A percentile compares a stretch with the other conserved stretches of the same genome.
Conservation (phyloP, 2,113 vertebrate species). For the Sprattus sprattus region DNA sequence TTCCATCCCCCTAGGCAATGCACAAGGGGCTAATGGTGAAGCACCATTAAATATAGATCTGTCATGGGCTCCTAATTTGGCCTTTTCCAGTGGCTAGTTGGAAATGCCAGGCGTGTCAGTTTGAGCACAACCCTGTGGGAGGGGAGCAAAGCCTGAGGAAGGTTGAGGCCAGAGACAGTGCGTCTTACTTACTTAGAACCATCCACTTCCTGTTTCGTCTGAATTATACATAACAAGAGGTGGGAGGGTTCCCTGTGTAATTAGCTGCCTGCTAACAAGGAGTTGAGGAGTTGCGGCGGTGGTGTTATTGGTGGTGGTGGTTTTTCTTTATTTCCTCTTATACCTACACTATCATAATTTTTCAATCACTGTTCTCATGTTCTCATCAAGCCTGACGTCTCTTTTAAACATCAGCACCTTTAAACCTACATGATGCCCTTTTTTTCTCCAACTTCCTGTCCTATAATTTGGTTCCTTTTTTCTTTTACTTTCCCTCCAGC, state of each 20-base stretch:
- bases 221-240: slow-evolving; percentile 70
- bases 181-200: slow-evolving; percentile 65
- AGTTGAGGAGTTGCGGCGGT: slow-evolving; percentile 38
- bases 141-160: slow-evolving; percentile 47
- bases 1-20: background rate
- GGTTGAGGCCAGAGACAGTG: slow-evolving; percentile 53
- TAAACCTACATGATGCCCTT: no score
- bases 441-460: background rate
- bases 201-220: slow-evolving; percentile 64
- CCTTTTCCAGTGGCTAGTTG: slow-evolving; percentile 37
- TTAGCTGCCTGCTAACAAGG: slow-evolving; percentile 60
- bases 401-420: background rate
- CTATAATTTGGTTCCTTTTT: background rate
- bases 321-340: slow-evolving; percentile 34
- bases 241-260: slow-evolving; percentile 61
- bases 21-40: background rate
- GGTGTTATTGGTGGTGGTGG: background rate
- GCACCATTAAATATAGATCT: slow-evolving; percentile 32
- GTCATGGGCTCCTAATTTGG: slow-evolving; percentile 43
- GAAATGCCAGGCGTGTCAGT: slow-evolving; percentile 53
- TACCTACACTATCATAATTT: background rate
- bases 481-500: background rate
- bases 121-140: slow-evolving; percentile 47
- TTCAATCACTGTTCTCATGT: background rate
- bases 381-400: background rate